phyloP scores from a whole-genome alignment of 2,797 vertebrate genomes.

The Myripristis murdjan region DNA sequence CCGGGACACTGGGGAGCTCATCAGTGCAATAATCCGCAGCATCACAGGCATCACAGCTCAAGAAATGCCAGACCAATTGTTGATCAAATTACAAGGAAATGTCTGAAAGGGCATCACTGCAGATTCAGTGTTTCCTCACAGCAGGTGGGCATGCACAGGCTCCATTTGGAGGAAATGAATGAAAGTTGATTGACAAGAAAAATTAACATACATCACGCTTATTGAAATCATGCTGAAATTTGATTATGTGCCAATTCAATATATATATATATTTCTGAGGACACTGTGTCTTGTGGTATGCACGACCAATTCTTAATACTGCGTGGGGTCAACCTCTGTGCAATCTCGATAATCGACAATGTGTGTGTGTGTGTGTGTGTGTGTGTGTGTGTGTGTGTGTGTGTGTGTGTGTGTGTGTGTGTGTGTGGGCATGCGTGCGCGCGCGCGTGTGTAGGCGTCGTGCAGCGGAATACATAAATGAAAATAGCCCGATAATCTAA shows the following conservation, averaged over 20 bases:
- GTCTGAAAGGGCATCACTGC: constrained; percentile 20
- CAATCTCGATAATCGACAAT: not conserved
- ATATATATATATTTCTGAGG: not conserved
- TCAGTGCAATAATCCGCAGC: constrained; percentile 40
- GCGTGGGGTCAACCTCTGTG: constrained; percentile 46
- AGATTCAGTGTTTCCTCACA: not conserved
- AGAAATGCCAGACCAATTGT: constrained; percentile 7
- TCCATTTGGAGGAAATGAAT: not conserved
- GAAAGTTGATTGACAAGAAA: not conserved
- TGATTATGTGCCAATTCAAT: not conserved
- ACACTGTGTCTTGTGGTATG: constrained; percentile 38
- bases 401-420: not conserved
- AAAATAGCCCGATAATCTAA: constrained; percentile 14
- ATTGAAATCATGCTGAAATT: not conserved
- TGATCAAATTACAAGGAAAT: constrained; percentile 25
- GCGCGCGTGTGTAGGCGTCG: too few species aligned
- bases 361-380: not conserved
- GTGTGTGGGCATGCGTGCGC: too few species aligned
- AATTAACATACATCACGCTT: not conserved
- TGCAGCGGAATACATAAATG: not conserved
- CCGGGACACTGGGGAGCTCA: constrained; percentile 25
- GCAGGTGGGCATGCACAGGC: not conserved
- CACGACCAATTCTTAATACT: constrained; percentile 21
- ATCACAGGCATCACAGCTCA: constrained; percentile 24
- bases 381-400: too few species aligned